Conservation (phyloP, 2,888 invertebrate genomes). For the Netelia virgata region DNA sequence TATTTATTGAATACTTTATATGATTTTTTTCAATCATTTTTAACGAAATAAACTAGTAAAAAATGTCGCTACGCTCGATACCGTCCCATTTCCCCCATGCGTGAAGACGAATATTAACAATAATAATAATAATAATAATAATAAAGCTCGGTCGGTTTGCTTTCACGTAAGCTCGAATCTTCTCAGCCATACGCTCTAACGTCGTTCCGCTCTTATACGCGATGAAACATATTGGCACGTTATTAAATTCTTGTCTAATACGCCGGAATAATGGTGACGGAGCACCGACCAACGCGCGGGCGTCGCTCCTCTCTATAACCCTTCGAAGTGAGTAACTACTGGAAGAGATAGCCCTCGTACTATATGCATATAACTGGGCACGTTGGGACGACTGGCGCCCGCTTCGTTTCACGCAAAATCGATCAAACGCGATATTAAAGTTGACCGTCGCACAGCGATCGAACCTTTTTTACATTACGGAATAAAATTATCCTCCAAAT, state of each 20-base stretch:
- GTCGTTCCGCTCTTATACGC: constrained; percentile 58
- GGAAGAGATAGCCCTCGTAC: constrained; percentile 50
- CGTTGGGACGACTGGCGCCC: constrained; percentile 21
- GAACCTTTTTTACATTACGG: background rate
- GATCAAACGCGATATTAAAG: constrained; percentile 45
- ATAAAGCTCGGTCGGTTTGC: background rate
- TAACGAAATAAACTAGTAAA: background rate
- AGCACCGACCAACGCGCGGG: constrained; percentile 47
- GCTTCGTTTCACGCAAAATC: constrained; percentile 27
- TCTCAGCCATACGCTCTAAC: constrained; percentile 12
- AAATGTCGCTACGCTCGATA: background rate
- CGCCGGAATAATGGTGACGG: constrained; percentile 77
- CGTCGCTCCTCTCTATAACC: constrained; percentile 34
- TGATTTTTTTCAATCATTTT: background rate
- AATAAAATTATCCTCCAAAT: background rate
- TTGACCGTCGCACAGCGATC: constrained; percentile 8
- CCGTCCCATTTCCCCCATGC: background rate
- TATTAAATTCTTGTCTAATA: constrained; percentile 83
- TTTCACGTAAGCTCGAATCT: constrained; percentile 29
- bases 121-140: background rate
- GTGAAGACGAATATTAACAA: background rate
- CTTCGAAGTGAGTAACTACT: constrained; percentile 63
- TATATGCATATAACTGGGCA: constrained; percentile 45
- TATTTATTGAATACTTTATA: background rate
- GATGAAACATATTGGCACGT: constrained; percentile 79